A percentile compares a stretch with the other conserved stretches of the same genome.
phyloP scores from a whole-genome alignment of 2,797 vertebrate genomes.

The Champsocephalus esox region DNA sequence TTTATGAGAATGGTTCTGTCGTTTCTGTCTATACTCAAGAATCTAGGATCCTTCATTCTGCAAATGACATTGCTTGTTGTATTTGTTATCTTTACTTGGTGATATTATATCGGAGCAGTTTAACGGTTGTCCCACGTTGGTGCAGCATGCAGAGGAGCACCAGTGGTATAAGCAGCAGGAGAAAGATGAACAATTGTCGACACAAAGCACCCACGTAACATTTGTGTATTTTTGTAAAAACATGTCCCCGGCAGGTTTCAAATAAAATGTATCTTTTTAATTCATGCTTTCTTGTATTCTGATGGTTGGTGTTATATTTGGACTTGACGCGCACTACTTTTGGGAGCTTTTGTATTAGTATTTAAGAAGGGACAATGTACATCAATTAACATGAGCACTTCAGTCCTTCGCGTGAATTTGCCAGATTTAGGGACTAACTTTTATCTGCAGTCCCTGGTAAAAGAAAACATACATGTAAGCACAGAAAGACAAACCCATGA shows the following conservation, averaged over 20 bases:
- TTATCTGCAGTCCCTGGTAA: too few species aligned
- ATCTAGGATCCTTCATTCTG: slow-evolving; percentile 72
- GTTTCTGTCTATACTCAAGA: slow-evolving; percentile 72
- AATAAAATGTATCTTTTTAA: slow-evolving; percentile 86
- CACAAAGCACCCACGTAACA: slow-evolving; percentile 66
- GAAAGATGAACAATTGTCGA: slow-evolving; percentile 68
- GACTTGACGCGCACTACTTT: neutral
- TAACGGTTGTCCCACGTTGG: slow-evolving; percentile 53
- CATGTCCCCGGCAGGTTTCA: slow-evolving; percentile 77
- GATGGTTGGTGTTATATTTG: slow-evolving; percentile 9
- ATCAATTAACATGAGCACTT: too few species aligned
- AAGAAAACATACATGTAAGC: too few species aligned
- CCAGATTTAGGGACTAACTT: too few species aligned
- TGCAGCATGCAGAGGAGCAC: slow-evolving; percentile 69
- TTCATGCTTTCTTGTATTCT: slow-evolving; percentile 68
- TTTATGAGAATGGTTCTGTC: slow-evolving; percentile 71
- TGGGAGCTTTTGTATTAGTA: neutral
- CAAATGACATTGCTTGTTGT: slow-evolving; percentile 73
- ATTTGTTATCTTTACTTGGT: slow-evolving; percentile 69
- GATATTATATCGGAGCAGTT: slow-evolving; percentile 63
- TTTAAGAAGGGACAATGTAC: too few species aligned
- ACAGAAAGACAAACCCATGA: too few species aligned
- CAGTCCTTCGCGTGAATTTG: too few species aligned
- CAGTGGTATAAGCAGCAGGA: slow-evolving; percentile 61
- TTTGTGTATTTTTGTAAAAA: slow-evolving; percentile 85